phyloP scores from a whole-genome alignment of 2,113 vertebrate species.

The Nematolebias whitei region DNA sequence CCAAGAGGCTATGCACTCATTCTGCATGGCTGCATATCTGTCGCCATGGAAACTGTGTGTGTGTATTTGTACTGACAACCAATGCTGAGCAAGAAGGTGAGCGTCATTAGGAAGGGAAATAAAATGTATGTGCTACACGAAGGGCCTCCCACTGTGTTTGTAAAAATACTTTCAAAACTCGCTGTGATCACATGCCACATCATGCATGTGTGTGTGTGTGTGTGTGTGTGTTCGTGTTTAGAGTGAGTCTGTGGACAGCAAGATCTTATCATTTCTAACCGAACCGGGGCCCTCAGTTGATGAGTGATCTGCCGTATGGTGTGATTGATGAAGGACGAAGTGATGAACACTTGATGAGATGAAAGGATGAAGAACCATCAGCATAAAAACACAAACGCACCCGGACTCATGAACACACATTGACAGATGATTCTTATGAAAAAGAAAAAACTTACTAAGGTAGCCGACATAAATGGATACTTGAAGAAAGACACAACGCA shows the following conservation, averaged over 20 bases:
- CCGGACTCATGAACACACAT: conserved; percentile 21
- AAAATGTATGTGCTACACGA: conserved; percentile 54
- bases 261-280: conserved; percentile 71
- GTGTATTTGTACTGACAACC: conserved; percentile 26
- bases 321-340: conserved; percentile 73
- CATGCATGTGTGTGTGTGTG: conserved; percentile 9
- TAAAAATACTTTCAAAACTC: conserved; percentile 54
- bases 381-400: conserved; percentile 29
- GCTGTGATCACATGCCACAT: conserved; percentile 57
- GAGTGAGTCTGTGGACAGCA: conserved; percentile 26
- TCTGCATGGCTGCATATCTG: conserved; percentile 74
- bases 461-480: conserved; percentile 10
- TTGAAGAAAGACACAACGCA: conserved; percentile 36
- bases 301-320: conserved; percentile 60
- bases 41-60: conserved; percentile 77
- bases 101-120: conserved; percentile 44
- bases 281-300: conserved; percentile 49
- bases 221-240: conserved; percentile 18
- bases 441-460: conserved; percentile 31
- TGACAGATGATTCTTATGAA: conserved; percentile 36
- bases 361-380: conserved; percentile 69
- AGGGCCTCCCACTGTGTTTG: conserved; percentile 56
- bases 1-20: conserved; percentile 74
- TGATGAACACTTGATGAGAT: conserved; percentile 74
- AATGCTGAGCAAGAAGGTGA: conserved; percentile 51